Conservation (phyloP, 2,888 invertebrate genomes). For the Cosmopolites sordidus region DNA sequence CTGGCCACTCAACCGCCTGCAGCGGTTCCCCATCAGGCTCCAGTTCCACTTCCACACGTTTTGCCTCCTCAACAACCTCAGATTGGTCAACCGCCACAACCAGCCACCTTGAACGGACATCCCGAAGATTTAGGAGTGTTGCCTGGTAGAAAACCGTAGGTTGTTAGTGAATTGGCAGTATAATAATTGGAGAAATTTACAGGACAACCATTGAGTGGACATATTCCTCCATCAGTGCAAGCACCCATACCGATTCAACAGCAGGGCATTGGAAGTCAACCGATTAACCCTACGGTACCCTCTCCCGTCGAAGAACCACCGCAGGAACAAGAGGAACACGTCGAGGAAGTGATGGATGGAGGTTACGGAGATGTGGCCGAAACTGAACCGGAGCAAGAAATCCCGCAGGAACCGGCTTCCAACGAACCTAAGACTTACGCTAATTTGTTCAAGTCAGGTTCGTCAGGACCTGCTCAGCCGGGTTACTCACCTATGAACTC, state of each 20-base stretch:
- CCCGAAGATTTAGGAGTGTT: constrained; percentile 24
- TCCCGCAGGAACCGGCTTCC: constrained; percentile 38
- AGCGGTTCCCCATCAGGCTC: constrained; percentile 13
- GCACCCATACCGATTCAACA: constrained; percentile 34
- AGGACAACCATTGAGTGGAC: constrained; percentile 9
- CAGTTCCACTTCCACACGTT: constrained; percentile 33
- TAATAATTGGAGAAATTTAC: neutral
- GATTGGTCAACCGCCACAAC: constrained; percentile 23
- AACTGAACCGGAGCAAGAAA: constrained; percentile 35
- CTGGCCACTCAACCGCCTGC: constrained; percentile 14
- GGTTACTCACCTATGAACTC: constrained; percentile 9
- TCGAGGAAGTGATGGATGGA: constrained; percentile 28
- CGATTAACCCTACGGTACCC: constrained; percentile 27
- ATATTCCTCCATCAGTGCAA: constrained; percentile 28
- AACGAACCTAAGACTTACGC: constrained; percentile 85
- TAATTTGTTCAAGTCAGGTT: constrained; percentile 65
- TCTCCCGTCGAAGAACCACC: constrained; percentile 36
- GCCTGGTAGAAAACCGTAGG: constrained; percentile 10
- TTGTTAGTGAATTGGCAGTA: neutral
- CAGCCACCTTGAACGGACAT: constrained; percentile 25
- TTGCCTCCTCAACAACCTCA: constrained; percentile 36
- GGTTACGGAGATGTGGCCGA: constrained; percentile 33
- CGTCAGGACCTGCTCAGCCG: constrained; percentile 18
- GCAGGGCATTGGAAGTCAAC: constrained; percentile 29
- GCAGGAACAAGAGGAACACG: constrained; percentile 32